Evolutionary conservation across 2,113 vertebrate species (phyloP), one percentile per base, ranked within the genome.

Genomic region (Anhinga anhinga): DNA sequence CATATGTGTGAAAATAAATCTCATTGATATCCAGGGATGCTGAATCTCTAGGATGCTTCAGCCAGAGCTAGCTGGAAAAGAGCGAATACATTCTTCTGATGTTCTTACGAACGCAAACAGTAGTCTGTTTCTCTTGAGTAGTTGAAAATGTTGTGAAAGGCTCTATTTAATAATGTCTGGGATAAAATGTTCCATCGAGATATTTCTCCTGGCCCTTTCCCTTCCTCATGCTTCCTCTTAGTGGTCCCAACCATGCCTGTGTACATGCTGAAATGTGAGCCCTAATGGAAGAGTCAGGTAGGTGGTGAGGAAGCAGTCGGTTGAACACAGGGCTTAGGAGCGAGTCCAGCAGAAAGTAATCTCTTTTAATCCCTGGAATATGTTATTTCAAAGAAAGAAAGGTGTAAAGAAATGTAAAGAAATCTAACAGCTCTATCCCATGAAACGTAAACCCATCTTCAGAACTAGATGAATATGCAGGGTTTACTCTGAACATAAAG

Each of bases 331-430:
- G 36, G 27, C 2, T 81, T n/a, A 42, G 47, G 20, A 45, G 14
- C 0, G 5, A 70, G 65, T 32, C 26, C 79, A 47, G 59, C 50
- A 45, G 44, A 50, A 82, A 73, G 22, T 38, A 74, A 38, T 69
- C 88, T 90, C 27, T 53, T n/a, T 19, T 38, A 85, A 95, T 72
- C 62, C 63, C 49, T 73, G 84, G 58, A 73, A 93, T 87, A 91
- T 55, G 42, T 53, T 89, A 45, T 61, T 86, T 80, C 45, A 74
- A 58, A 91, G 65, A 58, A 58, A 40, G 59, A 74, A 73, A 67
- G 15, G 47, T 63, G 62, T 71, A 26, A 73, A 70, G 55, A 44
- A 38, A 34, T 19, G 4, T 40, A 47, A 45, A 38, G 73, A 72
- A 93, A 67, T 78, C 50, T 23, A 85, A 32, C 32, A 73, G 49